A percentile compares a stretch with the other conserved stretches of the same genome.
Evolutionary conservation across 2,888 invertebrate genomes (phyloP).

Genomic region (Dryobotodes eremita): DNA sequence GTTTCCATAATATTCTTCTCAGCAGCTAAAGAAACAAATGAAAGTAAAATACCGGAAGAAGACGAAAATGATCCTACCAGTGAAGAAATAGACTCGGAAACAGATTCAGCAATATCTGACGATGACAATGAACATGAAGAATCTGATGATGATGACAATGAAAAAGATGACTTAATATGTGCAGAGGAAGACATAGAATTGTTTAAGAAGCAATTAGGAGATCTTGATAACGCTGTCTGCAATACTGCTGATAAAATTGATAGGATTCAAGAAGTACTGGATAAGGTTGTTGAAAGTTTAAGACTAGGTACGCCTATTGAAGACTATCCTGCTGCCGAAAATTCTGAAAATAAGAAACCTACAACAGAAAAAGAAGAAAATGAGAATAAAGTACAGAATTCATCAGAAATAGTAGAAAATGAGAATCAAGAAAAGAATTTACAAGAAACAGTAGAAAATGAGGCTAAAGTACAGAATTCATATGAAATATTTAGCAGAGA

Average conservation of each 20-base stretch:
- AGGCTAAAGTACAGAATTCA: constrained; percentile 85
- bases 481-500: constrained; percentile 92
- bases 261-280: constrained; percentile 89
- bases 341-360: constrained; percentile 38
- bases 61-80: constrained; percentile 67
- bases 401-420: constrained; percentile 81
- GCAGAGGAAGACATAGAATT: constrained; percentile 86
- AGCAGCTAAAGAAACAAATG: constrained; percentile 92
- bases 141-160: constrained; percentile 70
- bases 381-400: constrained; percentile 6
- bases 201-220: constrained; percentile 88
- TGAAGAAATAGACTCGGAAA: constrained; percentile 74
- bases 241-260: constrained; percentile 90
- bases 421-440: constrained; percentile 7
- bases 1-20: constrained; percentile 97
- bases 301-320: constrained; percentile 82
- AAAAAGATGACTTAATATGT: constrained; percentile 76
- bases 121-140: constrained; percentile 66
- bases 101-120: constrained; percentile 80
- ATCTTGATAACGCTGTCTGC: constrained; percentile 89
- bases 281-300: constrained; percentile 83
- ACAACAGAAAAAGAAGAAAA: constrained; percentile 79
- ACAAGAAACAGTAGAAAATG: constrained; percentile 50
- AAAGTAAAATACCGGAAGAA: constrained; percentile 85
- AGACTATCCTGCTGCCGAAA: constrained; percentile 62